Percentiles rank a stretch among this genome's conserved stretches.
Evolutionary conservation across 2,113 vertebrate genomes (phyloP).

Genomic region (Limanda limanda): DNA sequence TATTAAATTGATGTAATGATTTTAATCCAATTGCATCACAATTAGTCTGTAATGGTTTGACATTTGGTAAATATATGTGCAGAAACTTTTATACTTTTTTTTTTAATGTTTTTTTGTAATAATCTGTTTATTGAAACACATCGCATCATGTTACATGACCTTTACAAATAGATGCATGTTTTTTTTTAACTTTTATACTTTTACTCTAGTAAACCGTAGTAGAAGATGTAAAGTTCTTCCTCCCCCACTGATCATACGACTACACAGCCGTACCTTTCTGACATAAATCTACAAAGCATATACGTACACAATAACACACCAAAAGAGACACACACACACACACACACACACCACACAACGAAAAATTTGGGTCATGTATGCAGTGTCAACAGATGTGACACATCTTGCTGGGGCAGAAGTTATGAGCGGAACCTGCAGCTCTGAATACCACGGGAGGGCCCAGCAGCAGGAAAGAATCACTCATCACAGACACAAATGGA

Average conservation of each 20-base stretch:
- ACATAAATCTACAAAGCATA: neutral
- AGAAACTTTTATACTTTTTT: too few relatives aligned
- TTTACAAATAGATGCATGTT: too few relatives aligned
- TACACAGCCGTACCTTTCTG: neutral
- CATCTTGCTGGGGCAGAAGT: slow-evolving; percentile 41
- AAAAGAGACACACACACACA: neutral
- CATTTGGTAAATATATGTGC: too few relatives aligned
- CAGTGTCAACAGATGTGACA: slow-evolving; percentile 28
- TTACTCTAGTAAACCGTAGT: too few relatives aligned
- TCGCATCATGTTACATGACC: too few relatives aligned
- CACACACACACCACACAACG: slow-evolving; percentile 14
- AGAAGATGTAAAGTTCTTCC: too few relatives aligned
- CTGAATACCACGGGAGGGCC: slow-evolving; percentile 37
- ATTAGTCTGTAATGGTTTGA: too few relatives aligned
- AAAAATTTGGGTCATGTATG: slow-evolving; percentile 24
- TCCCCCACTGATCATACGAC: neutral
- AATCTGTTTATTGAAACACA: too few relatives aligned
- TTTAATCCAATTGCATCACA: too few relatives aligned
- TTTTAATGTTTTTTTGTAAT: too few relatives aligned
- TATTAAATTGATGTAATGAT: too few relatives aligned
- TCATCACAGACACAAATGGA: slow-evolving; percentile 74
- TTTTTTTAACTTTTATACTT: too few relatives aligned
- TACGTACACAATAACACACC: neutral
- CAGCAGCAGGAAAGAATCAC: slow-evolving; percentile 73
- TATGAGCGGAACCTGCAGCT: slow-evolving; percentile 47